Percentiles rank a stretch among this genome's conserved stretches.
Evolutionary conservation across 2,888 invertebrate genomes (phyloP).

Genomic region (Caradrina kadenii): DNA sequence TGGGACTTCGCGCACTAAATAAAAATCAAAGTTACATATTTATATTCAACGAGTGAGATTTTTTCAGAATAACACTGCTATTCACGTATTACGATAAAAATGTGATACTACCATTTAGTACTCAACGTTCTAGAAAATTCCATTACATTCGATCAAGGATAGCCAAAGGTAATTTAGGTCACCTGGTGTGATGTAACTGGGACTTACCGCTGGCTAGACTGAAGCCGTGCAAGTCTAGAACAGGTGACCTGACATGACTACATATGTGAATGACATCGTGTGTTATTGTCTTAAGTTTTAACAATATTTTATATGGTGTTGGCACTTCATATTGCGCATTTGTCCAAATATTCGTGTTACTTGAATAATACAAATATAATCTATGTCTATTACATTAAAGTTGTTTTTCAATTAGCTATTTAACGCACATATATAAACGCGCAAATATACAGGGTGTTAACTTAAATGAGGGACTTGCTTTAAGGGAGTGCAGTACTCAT

Average conservation of each 20-base stretch:
- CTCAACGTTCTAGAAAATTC: conserved; percentile 33
- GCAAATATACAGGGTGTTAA: no score
- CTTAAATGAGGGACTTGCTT: no score
- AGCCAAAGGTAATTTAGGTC: conserved; percentile 63
- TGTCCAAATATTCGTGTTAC: no score
- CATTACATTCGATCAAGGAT: conserved; percentile 52
- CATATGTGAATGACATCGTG: conserved; percentile 51
- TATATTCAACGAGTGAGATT: no score
- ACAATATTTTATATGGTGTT: background rate
- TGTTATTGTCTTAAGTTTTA: conserved; percentile 33
- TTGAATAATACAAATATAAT: no score
- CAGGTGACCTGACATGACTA: conserved; percentile 48
- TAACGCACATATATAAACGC: no score
- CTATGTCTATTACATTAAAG: no score
- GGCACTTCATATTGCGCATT: no score
- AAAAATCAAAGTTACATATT: no score
- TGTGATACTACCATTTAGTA: conserved; percentile 10
- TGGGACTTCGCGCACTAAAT: no score
- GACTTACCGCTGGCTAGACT: conserved; percentile 60
- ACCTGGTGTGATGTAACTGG: conserved; percentile 55
- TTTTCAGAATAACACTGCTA: background rate
- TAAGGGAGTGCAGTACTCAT: no score
- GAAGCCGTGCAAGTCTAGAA: conserved; percentile 55
- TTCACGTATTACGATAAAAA: conserved; percentile 49
- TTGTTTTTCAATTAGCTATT: no score